Evolutionary conservation across 2,797 vertebrate species (phyloP), one percentile per base, ranked within the genome.

Genomic region (Babyrousa celebensis): DNA sequence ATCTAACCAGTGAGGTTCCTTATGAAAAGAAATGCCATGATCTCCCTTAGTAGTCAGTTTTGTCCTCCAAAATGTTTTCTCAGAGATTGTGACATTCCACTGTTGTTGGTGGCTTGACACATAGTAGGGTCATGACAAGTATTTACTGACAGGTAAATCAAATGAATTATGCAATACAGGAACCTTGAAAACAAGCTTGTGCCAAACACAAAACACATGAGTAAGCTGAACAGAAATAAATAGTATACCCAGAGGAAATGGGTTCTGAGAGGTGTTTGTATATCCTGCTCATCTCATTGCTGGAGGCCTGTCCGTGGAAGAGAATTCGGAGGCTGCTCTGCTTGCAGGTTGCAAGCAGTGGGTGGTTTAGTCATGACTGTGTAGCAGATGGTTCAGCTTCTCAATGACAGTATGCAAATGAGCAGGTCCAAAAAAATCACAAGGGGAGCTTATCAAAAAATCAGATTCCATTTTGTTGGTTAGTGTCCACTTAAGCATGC

Each of bases 151-250:
- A 40, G 43, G 40, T 36, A 82, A 20, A 78, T n/a, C 62, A 94
- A 82, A 4, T 93, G 17, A 79, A 91, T 94, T 77, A 56, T 75
- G 32, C 12, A 82, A 48, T 86, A 40, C 89, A 91, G 32, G 43
- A 80, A 25, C 16, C 56, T 89, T 80, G 15, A 91, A 58, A 85
- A 89, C 8, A 97, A 94, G 27, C 11, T 21, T 85, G 15, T 74
- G 43, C 12, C 29, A 40, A 65, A 80, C 91, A 54, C 25, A 90
- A 87, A 88, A 58, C 14, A 91, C 67, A 77, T 60, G 21, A 85
- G 3, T 60, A 77, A 48, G 12, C 36, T 15, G 71, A 58, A 52
- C 36, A 52, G 16, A 94, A 78, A 75, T 92, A 79, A 56, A 32
- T 23, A 52, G 56, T 48, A 1, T 54, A 27, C 6, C 43, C 36